Evolutionary conservation across 2,888 invertebrate species (phyloP), one percentile per base, ranked within the genome.

Genomic region (Macrosiphum euphorbiae): DNA sequence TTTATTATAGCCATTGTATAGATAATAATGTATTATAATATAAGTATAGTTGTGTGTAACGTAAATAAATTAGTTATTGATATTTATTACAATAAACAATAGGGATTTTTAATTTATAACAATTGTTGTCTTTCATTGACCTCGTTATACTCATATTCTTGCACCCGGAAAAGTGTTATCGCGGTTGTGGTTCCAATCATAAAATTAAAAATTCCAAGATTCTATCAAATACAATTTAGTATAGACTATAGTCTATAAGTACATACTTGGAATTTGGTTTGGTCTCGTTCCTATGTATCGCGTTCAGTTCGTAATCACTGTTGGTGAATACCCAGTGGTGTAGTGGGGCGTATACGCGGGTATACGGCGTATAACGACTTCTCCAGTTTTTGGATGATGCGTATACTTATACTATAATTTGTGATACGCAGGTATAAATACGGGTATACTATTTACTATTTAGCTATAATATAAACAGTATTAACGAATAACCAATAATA

Each of bases 31-130:
- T 41, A 28, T 7, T 58, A 61, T 41, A n/a, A 84, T 47, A 91
- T 47, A 90, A n/a, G n/a, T 47, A 50, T 67, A 88, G 41, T 28
- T 50, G 67, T 78, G 67, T 88, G 41, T 41, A 52, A 50, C 8
- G 85, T 87, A 10, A 67, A 88, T 52, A 88, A 35, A 67, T 50
- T 86, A 84, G 84, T 90, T 67, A 28, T 58, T 85, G 26, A 41
- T 78, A 85, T 61, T 92, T 35, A 91, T 78, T 50, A 92, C n/a
- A 92, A 92, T 92, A 92, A 92, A 92, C 88, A 44, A 88, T 92
- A 92, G 88, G 44, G 24, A 88, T 88, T 92, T 88, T 78, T 55
- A 88, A 92, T 92, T 88, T 88, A 44, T 92, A 88, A 92, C 24
- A 78, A 67, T 8, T 92, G 58, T 35, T 47, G 50, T 86, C 61